Evolutionary conservation across 2,797 vertebrate genomes (phyloP), one percentile per base, ranked within the genome.

Genomic region (Pseudochaenichthys georgianus): DNA sequence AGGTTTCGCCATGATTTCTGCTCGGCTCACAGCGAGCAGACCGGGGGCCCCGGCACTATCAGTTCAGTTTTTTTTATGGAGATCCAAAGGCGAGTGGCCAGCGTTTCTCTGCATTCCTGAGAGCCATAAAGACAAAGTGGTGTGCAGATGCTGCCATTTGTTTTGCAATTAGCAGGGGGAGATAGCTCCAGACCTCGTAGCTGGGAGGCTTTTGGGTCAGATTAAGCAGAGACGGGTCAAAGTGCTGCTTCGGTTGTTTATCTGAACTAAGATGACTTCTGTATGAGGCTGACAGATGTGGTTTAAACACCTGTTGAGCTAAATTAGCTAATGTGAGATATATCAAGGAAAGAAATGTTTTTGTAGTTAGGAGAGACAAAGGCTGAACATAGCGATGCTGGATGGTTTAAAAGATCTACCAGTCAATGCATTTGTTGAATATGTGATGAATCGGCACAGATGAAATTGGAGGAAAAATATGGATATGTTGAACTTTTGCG

Each of bases 1-100:
- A 94, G 92, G 92, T 94, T 92, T 90, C 75, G 77, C 69, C 84
- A 77, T 11, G 62, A 62, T 80, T 82, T 87, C 51, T 59, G 48
- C 43, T 50, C 58, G 87, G 74, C 71, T 69, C 69, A 51, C 75
- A 43, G 65, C 19, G 5, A 34, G 61, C 52, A 41, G 53, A 47
- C 17, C 2, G 9, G 21, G 50, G 70, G 23, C 45, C 51, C 31
- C 6, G 21, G 1, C n/a, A 2, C 45, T 77, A 80, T 81, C 81
- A 59, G 73, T 38, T 45, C 13, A 23, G 5, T 19, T 67, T 45
- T 28, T 58, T 38, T 13, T 34, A 91, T 89, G 69, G 75, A 62
- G 68, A 81, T 86, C 77, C 63, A 79, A 87, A 85, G 82, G 83
- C 50, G 8, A 87, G 59, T 0, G 10, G 54, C 54, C 62, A 1